These are phyloP conservation scores for Steinernema scapterisci DNA, from an alignment of 2,888 invertebrate genomes.

Conservation along the genomic window DNA sequence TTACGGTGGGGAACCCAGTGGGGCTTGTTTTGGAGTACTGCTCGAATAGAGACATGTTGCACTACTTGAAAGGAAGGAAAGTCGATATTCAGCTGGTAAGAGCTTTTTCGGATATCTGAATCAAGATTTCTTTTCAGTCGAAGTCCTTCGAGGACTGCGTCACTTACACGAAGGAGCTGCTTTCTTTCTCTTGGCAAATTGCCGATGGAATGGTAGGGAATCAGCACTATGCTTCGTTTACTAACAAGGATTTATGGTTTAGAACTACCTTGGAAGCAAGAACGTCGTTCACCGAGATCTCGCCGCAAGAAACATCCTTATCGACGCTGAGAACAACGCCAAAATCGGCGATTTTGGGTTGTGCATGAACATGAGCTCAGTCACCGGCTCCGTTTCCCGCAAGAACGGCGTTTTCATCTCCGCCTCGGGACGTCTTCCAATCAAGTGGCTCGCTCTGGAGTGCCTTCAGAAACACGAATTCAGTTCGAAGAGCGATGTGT, in stretches of 20 bases:
- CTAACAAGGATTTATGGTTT: background rate
- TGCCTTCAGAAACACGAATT: conserved; percentile 55
- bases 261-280: conserved; percentile 27
- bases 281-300: conserved; percentile 59
- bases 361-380: conserved; percentile 44
- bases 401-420: conserved; percentile 37
- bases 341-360: conserved; percentile 64
- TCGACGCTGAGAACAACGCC: conserved; percentile 56
- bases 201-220: conserved; percentile 61
- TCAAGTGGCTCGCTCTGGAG: conserved; percentile 64
- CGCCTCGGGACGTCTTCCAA: conserved; percentile 54
- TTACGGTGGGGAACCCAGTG: conserved; percentile 49
- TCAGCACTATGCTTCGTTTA: no score
- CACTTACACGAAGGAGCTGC: conserved; percentile 59
- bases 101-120: no score
- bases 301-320: conserved; percentile 61
- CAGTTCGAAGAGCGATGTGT: conserved; percentile 59
- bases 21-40: conserved; percentile 61
- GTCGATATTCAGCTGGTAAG: conserved; percentile 43
- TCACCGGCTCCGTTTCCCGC: conserved; percentile 16
- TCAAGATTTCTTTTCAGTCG: conserved; percentile 42
- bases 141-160: conserved; percentile 59
- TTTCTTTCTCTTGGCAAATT: conserved; percentile 64
- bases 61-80: conserved; percentile 51
- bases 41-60: conserved; percentile 52